Evolutionary conservation across 2,888 invertebrate species (phyloP), one percentile per base, ranked within the genome.

Genomic region (Nowickia ferox): DNA sequence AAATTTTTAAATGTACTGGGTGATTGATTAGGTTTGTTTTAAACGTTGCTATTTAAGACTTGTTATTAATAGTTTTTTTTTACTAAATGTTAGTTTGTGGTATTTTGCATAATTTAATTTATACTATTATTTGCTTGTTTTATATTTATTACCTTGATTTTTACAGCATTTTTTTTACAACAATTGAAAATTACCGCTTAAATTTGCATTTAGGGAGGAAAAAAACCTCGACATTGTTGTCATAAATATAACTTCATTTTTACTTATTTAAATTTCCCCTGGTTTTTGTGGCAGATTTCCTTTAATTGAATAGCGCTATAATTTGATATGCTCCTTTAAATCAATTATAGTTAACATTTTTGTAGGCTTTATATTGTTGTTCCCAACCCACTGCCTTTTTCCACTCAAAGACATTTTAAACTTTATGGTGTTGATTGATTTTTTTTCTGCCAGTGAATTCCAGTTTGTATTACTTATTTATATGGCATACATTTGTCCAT

Each of bases 81-180:
- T 48, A 44, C 48, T 59, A 80, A 68, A 15, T 68, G 15, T 74
- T 68, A 74, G 75, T 75, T 68, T 17, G 22, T 61, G 59, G 10
- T 59, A 22, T 17, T 30, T 38, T 65, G 51, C 9, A 30, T 61
- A 63, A 46, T 15, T 17, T 13, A 46, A 30, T 22, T 5, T 68
- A 71, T 22, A 42, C 13, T 22, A 17, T 46, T 38, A 19, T 8
- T 38, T 48, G 65, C 46, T 83, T 72, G 17, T 57, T 65, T 77
- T 77, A 59, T 77, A 83, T 84, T 84, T 77, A 83, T 84, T 84
- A 84, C 83, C 83, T 84, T 78, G 51, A 19, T 1, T 46, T 72
- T 55, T 66, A 53, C 83, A 78, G 83, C 83, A 68, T 5, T 30
- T 59, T 53, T n/a, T 78, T 76, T 68, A 46, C 11, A 22, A 19